A percentile compares a stretch with the other conserved stretches of the same genome.
Conservation (phyloP, 2,888 invertebrate species). For the Tiphia femorata region DNA sequence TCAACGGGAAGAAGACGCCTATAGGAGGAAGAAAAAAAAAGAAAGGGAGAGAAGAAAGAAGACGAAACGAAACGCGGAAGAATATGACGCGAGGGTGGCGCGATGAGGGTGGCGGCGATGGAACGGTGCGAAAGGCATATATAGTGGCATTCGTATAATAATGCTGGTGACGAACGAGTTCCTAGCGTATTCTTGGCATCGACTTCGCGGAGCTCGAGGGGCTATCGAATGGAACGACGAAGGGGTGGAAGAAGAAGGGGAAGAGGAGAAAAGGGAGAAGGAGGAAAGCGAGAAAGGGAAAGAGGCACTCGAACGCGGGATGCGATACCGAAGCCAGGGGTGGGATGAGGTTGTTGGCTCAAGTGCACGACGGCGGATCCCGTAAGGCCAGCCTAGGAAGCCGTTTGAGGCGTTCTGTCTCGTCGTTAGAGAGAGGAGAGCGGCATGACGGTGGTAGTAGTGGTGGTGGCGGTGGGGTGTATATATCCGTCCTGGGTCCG, state of each 20-base stretch:
- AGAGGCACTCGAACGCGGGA: slow-evolving; percentile 41
- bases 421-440: slow-evolving; percentile 26
- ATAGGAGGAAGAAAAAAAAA: neutral
- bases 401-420: slow-evolving; percentile 16
- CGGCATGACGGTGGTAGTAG: slow-evolving; percentile 22
- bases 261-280: slow-evolving; percentile 5
- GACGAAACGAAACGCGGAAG: neutral
- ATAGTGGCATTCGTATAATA: slow-evolving; percentile 63
- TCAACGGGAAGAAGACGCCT: neutral
- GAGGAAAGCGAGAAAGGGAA: slow-evolving; percentile 21
- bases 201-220: slow-evolving; percentile 33
- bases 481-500: slow-evolving; percentile 52
- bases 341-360: slow-evolving; percentile 50
- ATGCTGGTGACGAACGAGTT: slow-evolving; percentile 62
- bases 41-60: neutral
- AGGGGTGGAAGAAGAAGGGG: slow-evolving; percentile 1
- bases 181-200: slow-evolving; percentile 64
- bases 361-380: slow-evolving; percentile 30
- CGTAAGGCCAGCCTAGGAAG: slow-evolving; percentile 24
- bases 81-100: neutral
- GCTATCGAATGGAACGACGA: slow-evolving; percentile 36
- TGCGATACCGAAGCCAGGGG: slow-evolving; percentile 32
- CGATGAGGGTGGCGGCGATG: slow-evolving; percentile 6
- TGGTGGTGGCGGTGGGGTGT: too few species aligned
- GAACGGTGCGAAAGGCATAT: slow-evolving; percentile 49